Conservation (phyloP, 1,140 invertebrate species). For the Meloidogyne floridensis region DNA sequence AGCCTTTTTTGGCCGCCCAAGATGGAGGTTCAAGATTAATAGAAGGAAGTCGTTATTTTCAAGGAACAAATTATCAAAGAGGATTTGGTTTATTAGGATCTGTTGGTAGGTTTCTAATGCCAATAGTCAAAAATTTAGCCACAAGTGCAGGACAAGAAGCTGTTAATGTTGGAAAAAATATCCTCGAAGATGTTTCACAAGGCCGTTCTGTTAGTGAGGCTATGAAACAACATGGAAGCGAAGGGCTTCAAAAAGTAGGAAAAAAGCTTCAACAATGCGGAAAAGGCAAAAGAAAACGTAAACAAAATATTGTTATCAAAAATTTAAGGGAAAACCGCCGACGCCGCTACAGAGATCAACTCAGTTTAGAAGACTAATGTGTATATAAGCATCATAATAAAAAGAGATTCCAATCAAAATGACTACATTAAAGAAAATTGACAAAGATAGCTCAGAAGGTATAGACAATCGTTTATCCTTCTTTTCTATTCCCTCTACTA, state of each 20-base stretch:
- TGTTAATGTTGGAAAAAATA: too few relatives aligned
- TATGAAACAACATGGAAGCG: too few relatives aligned
- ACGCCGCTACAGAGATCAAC: not conserved
- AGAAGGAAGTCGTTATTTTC: slow-evolving; percentile 9
- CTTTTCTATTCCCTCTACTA: not conserved
- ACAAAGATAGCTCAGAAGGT: slow-evolving; percentile 14
- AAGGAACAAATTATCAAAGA: not conserved
- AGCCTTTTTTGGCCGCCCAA: not conserved
- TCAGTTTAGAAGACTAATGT: not conserved
- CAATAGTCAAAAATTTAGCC: too few relatives aligned
- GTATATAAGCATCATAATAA: too few relatives aligned
- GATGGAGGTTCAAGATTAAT: not conserved
- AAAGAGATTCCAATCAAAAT: too few relatives aligned
- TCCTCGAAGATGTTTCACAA: too few relatives aligned
- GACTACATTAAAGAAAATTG: slow-evolving; percentile 15
- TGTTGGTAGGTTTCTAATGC: not conserved
- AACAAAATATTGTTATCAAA: not conserved
- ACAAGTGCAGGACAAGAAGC: too few relatives aligned
- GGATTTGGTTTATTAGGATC: not conserved
- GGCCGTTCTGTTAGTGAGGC: too few relatives aligned
- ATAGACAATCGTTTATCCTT: not conserved
- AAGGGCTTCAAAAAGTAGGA: too few relatives aligned
- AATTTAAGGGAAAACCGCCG: not conserved
- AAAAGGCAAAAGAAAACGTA: not conserved
- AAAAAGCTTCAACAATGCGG: too few relatives aligned